Evolutionary conservation across 2,113 vertebrate species (phyloP).

Genomic region (Puffinus mauretanicus): DNA sequence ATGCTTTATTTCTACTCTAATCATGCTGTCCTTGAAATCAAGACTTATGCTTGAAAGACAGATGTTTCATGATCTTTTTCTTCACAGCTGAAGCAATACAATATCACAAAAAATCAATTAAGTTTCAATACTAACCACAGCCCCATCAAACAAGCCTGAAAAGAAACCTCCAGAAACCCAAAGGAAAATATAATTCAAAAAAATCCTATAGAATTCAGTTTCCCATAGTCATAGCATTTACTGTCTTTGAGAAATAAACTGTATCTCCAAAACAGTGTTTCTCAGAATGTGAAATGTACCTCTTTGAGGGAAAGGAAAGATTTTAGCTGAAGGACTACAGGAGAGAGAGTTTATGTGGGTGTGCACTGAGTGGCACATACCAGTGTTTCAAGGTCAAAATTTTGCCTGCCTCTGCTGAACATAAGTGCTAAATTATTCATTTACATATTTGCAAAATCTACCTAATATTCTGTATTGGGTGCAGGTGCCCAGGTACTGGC

Average conservation of each 20-base stretch:
- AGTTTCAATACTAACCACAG: not conserved
- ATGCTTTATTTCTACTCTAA: not conserved
- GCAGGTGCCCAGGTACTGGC: not conserved
- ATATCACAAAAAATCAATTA: not conserved
- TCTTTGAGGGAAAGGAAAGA: not conserved
- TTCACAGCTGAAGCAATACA: not conserved
- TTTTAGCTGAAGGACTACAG: not conserved
- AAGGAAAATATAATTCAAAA: not conserved
- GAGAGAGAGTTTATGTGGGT: not conserved
- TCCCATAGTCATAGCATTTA: not conserved
- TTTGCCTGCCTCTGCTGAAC: not conserved
- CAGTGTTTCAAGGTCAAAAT: not conserved
- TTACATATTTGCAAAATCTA: not conserved
- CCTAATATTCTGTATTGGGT: not conserved
- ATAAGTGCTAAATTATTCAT: not conserved
- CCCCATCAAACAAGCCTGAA: not conserved
- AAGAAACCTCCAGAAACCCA: not conserved
- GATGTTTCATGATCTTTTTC: not conserved
- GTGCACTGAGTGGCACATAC: accelerated
- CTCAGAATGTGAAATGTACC: not conserved
- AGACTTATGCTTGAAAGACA: not conserved
- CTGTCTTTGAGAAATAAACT: not conserved
- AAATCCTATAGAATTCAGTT: not conserved
- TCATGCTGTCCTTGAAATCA: not conserved
- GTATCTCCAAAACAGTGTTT: not conserved